Percentiles rank a stretch among this genome's conserved stretches.
phyloP scores from a whole-genome alignment of 2,113 vertebrate genomes.

The Scomber scombrus region DNA sequence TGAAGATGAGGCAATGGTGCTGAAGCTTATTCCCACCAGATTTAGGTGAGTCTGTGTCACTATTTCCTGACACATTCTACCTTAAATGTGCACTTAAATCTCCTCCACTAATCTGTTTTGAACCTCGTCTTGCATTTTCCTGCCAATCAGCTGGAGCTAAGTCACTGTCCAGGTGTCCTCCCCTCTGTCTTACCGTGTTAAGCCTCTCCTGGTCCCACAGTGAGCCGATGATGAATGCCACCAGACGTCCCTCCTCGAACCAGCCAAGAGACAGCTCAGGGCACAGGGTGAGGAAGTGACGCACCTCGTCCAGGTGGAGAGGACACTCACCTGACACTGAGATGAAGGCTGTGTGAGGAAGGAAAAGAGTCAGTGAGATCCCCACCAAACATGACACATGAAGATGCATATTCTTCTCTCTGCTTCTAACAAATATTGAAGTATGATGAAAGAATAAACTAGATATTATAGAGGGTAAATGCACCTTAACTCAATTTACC shows the following conservation, averaged over 20 bases:
- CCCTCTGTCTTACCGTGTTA: slow-evolving; percentile 81
- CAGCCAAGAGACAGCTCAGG: slow-evolving; percentile 93
- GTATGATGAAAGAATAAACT: neutral
- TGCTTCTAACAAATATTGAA: neutral
- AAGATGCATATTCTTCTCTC: neutral
- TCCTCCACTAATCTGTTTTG: slow-evolving; percentile 33
- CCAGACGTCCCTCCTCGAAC: slow-evolving; percentile 91
- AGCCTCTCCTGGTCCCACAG: slow-evolving; percentile 92
- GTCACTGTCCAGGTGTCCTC: slow-evolving; percentile 32
- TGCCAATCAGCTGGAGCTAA: slow-evolving; percentile 23
- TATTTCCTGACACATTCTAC: neutral
- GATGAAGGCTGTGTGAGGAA: slow-evolving; percentile 86
- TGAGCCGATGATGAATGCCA: slow-evolving; percentile 93
- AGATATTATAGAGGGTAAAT: neutral
- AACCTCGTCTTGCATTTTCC: neutral
- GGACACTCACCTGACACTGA: slow-evolving; percentile 91
- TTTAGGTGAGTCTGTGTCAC: neutral
- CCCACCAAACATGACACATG: neutral
- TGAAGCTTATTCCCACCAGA: neutral
- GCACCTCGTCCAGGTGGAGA: slow-evolving; percentile 89
- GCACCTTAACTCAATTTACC: neutral
- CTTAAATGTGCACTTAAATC: neutral
- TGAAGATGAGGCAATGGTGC: neutral
- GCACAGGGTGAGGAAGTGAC: slow-evolving; percentile 90
- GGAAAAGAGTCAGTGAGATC: neutral